These are phyloP conservation scores for Otolemur garnettii DNA, from an alignment of 2,113 vertebrate species.

Conservation along the genomic window DNA sequence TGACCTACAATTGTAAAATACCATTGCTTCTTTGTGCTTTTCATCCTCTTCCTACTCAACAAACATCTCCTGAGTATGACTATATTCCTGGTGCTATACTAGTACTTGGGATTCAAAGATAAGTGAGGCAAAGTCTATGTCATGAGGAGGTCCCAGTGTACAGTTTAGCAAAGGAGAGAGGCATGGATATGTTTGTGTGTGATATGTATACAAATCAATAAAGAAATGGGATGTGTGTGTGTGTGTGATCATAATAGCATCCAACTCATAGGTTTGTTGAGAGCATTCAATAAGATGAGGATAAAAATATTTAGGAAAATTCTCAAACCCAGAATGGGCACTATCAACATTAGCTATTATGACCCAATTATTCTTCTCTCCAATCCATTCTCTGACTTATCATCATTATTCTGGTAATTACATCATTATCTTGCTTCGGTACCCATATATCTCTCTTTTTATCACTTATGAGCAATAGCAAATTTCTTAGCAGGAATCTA, in stretches of 20 bases:
- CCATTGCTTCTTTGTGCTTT: neutral
- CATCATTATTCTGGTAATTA: neutral
- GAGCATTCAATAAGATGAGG: neutral
- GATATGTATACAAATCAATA: neutral
- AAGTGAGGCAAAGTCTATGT: neutral
- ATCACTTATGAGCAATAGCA: neutral
- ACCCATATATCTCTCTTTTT: neutral
- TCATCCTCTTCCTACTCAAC: neutral
- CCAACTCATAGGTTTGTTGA: neutral
- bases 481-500: neutral
- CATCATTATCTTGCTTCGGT: neutral
- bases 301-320: constrained; percentile 18
- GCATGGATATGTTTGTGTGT: neutral
- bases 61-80: neutral
- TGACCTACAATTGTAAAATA: neutral
- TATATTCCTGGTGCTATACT: neutral
- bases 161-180: neutral
- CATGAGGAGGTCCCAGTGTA: neutral
- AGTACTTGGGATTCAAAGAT: neutral
- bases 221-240: neutral
- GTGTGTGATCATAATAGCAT: neutral
- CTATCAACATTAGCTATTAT: neutral
- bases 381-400: neutral
- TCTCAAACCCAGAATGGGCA: neutral
- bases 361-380: neutral